Base-by-base conservation (phyloP, 2,888 invertebrate genomes). In the Ormyrus nitidulus region DNA sequence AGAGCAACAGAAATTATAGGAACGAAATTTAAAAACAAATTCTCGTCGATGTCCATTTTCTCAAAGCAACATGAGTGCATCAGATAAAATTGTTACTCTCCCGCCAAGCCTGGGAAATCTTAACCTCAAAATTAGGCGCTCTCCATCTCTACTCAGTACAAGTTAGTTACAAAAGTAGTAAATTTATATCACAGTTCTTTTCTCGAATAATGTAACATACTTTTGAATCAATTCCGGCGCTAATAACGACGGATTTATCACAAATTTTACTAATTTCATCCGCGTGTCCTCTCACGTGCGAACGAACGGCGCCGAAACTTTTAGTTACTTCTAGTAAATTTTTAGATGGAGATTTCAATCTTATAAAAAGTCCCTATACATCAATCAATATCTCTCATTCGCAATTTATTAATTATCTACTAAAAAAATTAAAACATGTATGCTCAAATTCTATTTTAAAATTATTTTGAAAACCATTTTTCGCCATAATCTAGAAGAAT, bases 11-110 rank as follows among this genome's bases (percentile, higher is more conserved):
- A 82, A 11, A 87, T 83, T 54, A 87, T 77, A 8, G 87, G 84
- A 46, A 84, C 79, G 71, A 85, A 86, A 85, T 88, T 87, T 51
- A 87, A 74, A 53, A 86, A 66, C 7, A 87, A 82, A 79, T 87
- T 81, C 13, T 80, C 78, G 77, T 86, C 84, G 46, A 85, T 79
- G 76, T 88, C 87, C 88, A 90, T 89, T 76, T 79, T 85, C 10
- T 78, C 13, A 71, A 56, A 78, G 68, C 13, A 73, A 71, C 66
- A 62, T 66, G 7, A 53, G 34, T 34, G 34, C 34, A 34, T 34
- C 3, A 34, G 56, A 49, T 51, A 68, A 74, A 71, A 58, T 19
- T 69, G 58, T 73, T 61, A 73, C 79, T 85, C 85, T 85, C 86
- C 86, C 85, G 86, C 86, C 86, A 85, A 86, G 82, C 68, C 34